Conservation (phyloP, 1,140 invertebrate genomes). For the Meteorus sp. region DNA sequence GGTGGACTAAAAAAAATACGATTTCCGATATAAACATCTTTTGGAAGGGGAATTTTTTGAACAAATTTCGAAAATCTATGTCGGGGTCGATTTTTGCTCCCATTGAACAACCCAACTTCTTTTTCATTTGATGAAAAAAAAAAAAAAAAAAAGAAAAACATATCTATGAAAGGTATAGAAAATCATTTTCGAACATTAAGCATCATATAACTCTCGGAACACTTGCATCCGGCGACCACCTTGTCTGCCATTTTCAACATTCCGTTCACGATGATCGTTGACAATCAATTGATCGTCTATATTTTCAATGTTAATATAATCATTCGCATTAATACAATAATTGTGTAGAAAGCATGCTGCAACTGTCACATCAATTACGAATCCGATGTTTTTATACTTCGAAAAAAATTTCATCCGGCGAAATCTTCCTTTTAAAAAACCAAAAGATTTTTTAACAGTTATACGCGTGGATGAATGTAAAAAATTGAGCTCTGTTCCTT, state of each 20-base stretch:
- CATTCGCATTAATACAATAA: slow-evolving; percentile 15
- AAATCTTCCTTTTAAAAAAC: slow-evolving; percentile 8
- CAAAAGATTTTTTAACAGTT: slow-evolving; percentile 14
- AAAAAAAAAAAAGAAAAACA: too few species aligned
- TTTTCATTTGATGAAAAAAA: too few species aligned
- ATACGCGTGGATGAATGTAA: slow-evolving; percentile 21
- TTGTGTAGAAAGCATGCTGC: slow-evolving; percentile 18
- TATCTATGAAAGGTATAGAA: too few species aligned
- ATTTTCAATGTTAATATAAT: neutral
- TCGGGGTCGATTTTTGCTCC: too few species aligned
- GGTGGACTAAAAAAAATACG: too few species aligned
- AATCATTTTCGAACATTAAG: too few species aligned
- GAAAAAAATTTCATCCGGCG: slow-evolving; percentile 18
- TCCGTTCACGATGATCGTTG: neutral
- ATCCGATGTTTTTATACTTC: neutral
- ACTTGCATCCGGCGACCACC: neutral
- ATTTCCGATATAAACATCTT: too few species aligned
- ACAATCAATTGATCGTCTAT: neutral
- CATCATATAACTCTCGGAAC: neutral
- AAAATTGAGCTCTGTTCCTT: slow-evolving; percentile 20
- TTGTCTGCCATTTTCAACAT: neutral
- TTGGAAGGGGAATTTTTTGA: too few species aligned
- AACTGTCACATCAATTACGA: neutral
- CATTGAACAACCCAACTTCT: too few species aligned
- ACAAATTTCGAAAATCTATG: too few species aligned